phyloP scores from a whole-genome alignment of 2,888 invertebrate species.

The Metopia argyrocephala region DNA sequence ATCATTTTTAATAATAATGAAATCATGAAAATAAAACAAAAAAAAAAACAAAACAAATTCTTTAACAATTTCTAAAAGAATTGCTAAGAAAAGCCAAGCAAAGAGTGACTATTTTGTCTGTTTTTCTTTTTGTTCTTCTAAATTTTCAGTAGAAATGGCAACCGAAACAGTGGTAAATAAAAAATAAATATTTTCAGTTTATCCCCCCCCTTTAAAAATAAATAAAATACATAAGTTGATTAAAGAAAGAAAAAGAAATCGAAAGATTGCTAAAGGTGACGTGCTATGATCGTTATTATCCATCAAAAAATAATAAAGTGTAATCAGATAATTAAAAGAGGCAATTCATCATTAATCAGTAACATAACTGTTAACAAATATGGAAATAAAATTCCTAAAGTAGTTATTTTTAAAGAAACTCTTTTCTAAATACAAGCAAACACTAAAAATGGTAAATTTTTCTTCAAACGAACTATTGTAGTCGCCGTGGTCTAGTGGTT shows the following conservation, averaged over 20 bases:
- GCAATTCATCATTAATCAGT: no score
- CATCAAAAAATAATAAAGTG: slow-evolving; percentile 17
- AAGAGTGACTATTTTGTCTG: background rate
- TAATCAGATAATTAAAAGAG: slow-evolving; percentile 52
- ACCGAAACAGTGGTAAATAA: slow-evolving; percentile 9
- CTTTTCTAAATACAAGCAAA: no score
- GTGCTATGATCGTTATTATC: slow-evolving; percentile 29
- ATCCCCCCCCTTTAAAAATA: background rate
- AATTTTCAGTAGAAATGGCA: background rate
- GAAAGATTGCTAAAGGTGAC: slow-evolving; percentile 36
- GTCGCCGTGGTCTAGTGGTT: no score
- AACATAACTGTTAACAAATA: no score
- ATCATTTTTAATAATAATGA: slow-evolving; percentile 63
- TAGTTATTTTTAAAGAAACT: no score
- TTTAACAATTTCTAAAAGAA: no score
- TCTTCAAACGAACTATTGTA: no score
- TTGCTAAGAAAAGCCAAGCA: background rate
- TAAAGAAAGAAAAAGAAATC: slow-evolving; percentile 7
- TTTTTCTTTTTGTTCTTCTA: background rate
- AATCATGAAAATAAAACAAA: slow-evolving; percentile 47
- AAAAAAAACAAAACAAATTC: background rate
- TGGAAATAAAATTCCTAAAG: no score
- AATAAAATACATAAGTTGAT: background rate
- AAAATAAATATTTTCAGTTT: slow-evolving; percentile 3
- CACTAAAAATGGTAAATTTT: no score